phyloP scores from a whole-genome alignment of 1,140 invertebrate genomes.

The Heliconius eleuchia region DNA sequence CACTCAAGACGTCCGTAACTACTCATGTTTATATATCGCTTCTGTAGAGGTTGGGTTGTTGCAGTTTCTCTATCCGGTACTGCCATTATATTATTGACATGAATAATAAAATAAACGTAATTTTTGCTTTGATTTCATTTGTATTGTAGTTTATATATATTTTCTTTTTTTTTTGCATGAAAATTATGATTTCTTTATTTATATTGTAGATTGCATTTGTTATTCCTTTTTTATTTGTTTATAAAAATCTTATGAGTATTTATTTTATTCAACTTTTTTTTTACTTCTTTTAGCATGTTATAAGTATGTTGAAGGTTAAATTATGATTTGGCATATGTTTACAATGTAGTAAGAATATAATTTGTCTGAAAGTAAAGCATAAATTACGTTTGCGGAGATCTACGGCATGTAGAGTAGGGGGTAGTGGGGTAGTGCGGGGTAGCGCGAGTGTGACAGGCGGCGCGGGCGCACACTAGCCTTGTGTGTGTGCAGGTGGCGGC shows the following conservation, averaged over 20 bases:
- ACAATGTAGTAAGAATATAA: neutral
- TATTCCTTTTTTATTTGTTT: neutral
- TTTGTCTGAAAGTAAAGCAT: slow-evolving; percentile 13
- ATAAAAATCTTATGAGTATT: neutral
- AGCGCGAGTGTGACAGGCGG: slow-evolving; percentile 38
- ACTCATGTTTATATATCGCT: slow-evolving; percentile 30
- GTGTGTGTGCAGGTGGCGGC: slow-evolving; percentile 64
- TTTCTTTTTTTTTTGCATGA: neutral
- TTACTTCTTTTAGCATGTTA: neutral
- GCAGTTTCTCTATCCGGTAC: neutral
- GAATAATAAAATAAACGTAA: neutral
- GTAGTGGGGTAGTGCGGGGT: slow-evolving; percentile 31
- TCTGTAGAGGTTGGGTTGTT: slow-evolving; percentile 32
- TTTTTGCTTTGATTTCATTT: neutral
- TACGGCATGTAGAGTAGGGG: neutral
- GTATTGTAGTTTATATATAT: neutral
- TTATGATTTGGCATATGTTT: neutral
- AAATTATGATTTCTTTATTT: slow-evolving; percentile 5
- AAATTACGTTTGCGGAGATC: slow-evolving; percentile 29
- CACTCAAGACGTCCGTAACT: slow-evolving; percentile 30
- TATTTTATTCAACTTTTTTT: neutral
- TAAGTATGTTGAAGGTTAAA: neutral
- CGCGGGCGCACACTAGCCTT: slow-evolving; percentile 49
- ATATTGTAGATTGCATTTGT: neutral
- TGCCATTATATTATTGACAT: neutral